Conservation (phyloP, 2,888 invertebrate genomes). For the Electrophaes corylata region DNA sequence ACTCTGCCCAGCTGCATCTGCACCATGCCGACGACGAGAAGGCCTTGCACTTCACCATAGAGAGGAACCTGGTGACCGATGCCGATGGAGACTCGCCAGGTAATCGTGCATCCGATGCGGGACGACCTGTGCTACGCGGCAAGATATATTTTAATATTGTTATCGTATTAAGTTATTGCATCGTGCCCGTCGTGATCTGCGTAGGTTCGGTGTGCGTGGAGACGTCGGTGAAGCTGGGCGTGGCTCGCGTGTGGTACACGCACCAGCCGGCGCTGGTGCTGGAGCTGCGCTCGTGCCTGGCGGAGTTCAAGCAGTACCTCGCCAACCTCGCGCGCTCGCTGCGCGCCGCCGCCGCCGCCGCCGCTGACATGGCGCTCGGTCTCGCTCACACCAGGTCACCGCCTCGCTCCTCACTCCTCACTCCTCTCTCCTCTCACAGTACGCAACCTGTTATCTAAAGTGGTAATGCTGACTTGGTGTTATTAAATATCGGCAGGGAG, state of each 20-base stretch:
- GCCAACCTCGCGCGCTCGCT: constrained; percentile 93
- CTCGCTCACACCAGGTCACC: constrained; percentile 88
- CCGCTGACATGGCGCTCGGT: constrained; percentile 96
- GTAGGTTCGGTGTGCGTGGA: constrained; percentile 47
- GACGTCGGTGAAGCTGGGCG: constrained; percentile 78
- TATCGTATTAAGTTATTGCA: too few species aligned
- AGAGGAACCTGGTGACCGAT: constrained; percentile 48
- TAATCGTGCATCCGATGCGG: constrained; percentile 34
- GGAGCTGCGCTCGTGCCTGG: constrained; percentile 94
- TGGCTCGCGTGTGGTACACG: constrained; percentile 97
- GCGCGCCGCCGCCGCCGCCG: constrained; percentile 95
- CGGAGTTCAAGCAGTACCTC: constrained; percentile 95
- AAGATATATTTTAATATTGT: too few species aligned
- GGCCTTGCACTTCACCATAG: constrained; percentile 65
- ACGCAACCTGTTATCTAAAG: too few species aligned
- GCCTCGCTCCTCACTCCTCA: neutral
- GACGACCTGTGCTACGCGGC: too few species aligned
- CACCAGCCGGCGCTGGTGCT: constrained; percentile 94
- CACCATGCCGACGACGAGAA: constrained; percentile 51
- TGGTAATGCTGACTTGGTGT: too few species aligned
- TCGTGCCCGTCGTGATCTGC: too few species aligned
- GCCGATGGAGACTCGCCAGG: constrained; percentile 52
- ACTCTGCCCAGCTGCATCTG: constrained; percentile 45
- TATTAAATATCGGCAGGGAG: constrained; percentile 71
- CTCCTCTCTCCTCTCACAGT: too few species aligned